Evolutionary conservation across 1,140 invertebrate genomes (phyloP), one percentile per base, ranked within the genome.

Genomic region (Solenopsis invicta): DNA sequence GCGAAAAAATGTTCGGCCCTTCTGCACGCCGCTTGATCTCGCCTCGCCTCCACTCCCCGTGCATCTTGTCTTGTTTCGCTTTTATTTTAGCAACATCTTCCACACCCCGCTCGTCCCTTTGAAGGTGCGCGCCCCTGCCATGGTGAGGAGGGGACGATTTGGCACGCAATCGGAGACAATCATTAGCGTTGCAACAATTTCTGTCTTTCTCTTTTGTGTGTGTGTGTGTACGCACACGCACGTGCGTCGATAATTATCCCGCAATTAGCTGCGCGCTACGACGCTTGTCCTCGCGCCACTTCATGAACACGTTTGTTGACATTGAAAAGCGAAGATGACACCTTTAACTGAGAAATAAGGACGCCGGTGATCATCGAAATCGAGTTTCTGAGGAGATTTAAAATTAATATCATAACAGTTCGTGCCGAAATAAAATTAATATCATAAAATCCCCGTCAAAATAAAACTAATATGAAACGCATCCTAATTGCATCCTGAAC

Each of bases 61-160:
- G 85, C 80, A 89, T 87, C 92, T 93, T 93, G 88, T 84, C 87
- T 92, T 91, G 87, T 91, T 91, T 92, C 93, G 94, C 94, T 94
- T 94, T 94, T 94, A 94, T 94, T 94, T 94, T 94, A 93, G 93
- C 94, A 93, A 93, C n/a, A 91, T 88, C 90, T 91, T 89, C 89
- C 85, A 71, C 78, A 78, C 90, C 89, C 84, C 93, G 90, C 82
- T 82, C 87, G 18, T 59, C 76, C 61, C 87, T 87, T 88, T 74
- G 71, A 85, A 87, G 80, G 45, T 82, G 21, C 84, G 74, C 82
- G 74, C 75, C 77, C 64, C 87, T 88, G 54, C 18, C 10, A 18
- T 4, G 8, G 2, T 5, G 69, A 67, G 81, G 91, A 91, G 92
- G 92, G 90, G 89, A 86, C 64, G 54, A 59, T 64, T 92, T 91